Base-by-base conservation (phyloP, 2,888 invertebrate genomes). In the Fragum sueziense region DNA sequence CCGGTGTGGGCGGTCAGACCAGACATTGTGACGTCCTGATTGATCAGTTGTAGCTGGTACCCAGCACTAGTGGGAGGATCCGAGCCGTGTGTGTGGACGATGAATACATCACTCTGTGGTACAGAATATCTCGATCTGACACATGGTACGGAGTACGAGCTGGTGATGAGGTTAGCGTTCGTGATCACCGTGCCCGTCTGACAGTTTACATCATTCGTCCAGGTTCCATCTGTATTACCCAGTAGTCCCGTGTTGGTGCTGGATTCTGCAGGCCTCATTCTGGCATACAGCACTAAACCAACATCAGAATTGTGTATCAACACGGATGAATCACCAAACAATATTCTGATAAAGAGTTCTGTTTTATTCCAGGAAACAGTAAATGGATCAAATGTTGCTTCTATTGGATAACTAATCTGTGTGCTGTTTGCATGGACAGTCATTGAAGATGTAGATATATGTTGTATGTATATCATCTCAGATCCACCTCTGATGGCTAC, bases 171-270 rank as follows among this genome's bases (percentile, higher is more conserved):
- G 33, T 54, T 62, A 6, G 78, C 74, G 2, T 70, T 62, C 22
- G 74, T 47, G 17, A 74, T 51, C 11, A 47, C 54, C 11, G 74
- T 74, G 11, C 74, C 76, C 57, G 20, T 76, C 7, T 62, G n/a
- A 59, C 79, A 77, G 27, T 82, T 65, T 2, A 89, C 59, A 68
- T 89, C 88, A 70, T 82, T 86, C 57, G 80, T 76, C 86, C 87
- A 86, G n/a, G 73, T 71, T 7, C 74, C 80, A 68, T 88, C 88
- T 9, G 80, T 52, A 51, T 82, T 84, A 11, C 89, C 89, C 0
- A 89, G 57, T 31, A 89, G 37, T 9, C 89, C 89, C 0, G 61
- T n/a, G 31, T 80, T 80, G 33, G 54, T 77, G 25, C 31, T 57
- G 33, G 80, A 77, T 62, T 80, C 74, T 69, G 65, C 61, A 17